Evolutionary conservation across 2,797 vertebrate genomes (phyloP).

Genomic region (Sebastes baramenuke): DNA sequence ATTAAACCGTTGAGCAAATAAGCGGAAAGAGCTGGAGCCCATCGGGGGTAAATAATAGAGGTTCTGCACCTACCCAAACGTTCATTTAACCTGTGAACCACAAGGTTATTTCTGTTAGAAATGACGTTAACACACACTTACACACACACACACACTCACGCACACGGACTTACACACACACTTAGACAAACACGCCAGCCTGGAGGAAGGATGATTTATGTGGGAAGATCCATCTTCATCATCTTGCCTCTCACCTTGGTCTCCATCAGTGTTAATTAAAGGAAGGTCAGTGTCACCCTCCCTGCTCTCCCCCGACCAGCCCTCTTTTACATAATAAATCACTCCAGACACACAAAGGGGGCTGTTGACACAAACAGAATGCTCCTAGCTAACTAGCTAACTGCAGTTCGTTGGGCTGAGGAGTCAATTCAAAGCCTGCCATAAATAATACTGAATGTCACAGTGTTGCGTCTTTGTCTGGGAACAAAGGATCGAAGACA

Average conservation of each 20-base stretch:
- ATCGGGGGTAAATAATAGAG: constrained; percentile 82
- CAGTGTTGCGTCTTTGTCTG: constrained; percentile 70
- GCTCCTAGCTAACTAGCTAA: constrained; percentile 83
- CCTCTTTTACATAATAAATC: constrained; percentile 99
- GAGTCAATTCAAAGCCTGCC: constrained; percentile 77
- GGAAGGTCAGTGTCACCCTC: constrained; percentile 99
- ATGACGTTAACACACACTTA: constrained; percentile 73
- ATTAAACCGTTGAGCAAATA: constrained; percentile 69
- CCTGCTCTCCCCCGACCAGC: constrained; percentile 88
- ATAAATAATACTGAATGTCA: constrained; percentile 78
- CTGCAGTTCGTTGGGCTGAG: constrained; percentile 69
- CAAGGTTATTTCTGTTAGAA: constrained; percentile 94
- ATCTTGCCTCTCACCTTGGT: constrained; percentile 97
- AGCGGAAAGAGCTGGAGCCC: constrained; percentile 65
- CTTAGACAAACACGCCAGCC: constrained; percentile 62
- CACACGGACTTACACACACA: constrained; percentile 36
- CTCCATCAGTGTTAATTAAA: constrained; percentile 99
- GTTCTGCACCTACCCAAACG: constrained; percentile 73
- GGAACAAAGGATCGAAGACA: constrained; percentile 69
- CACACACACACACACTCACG: constrained; percentile 38
- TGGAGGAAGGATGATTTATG: constrained; percentile 93
- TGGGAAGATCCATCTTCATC: constrained; percentile 90
- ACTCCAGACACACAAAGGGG: constrained; percentile 87
- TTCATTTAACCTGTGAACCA: constrained; percentile 90
- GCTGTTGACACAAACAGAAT: constrained; percentile 87